These are phyloP conservation scores for Bergia sp. DNA, from an alignment of 92 coral and sea anemone species.

Conservation along the genomic window DNA sequence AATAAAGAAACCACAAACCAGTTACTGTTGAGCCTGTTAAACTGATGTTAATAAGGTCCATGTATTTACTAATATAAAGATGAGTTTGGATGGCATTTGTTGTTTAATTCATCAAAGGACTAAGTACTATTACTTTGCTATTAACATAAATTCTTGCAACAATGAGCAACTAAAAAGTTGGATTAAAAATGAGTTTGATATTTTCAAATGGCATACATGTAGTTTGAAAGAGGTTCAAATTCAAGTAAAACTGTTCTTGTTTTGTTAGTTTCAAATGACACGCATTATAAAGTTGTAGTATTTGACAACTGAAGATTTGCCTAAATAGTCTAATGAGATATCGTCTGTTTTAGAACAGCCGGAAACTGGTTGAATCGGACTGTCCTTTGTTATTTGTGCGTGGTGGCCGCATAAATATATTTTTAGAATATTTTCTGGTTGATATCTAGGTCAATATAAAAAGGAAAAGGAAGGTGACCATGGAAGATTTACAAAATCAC, in stretches of 20 bases:
- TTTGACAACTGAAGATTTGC: neutral
- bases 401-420: neutral
- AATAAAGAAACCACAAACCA: too few species aligned
- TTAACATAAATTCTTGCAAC: too few species aligned
- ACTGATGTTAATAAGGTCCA: too few species aligned
- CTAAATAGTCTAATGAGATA: neutral
- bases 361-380: slow-evolving; percentile 4
- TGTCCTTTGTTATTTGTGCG: neutral
- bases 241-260: neutral
- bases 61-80: too few species aligned
- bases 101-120: too few species aligned
- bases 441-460: neutral
- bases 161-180: too few species aligned
- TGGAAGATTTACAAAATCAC: neutral
- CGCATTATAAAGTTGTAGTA: neutral
- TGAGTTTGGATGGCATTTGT: too few species aligned
- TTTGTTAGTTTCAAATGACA: neutral
- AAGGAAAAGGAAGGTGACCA: neutral
- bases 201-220: too few species aligned
- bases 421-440: neutral
- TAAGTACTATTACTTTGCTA: too few species aligned
- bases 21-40: too few species aligned
- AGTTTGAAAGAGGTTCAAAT: neutral
- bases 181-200: too few species aligned
- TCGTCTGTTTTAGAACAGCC: slow-evolving; percentile 10